These are phyloP conservation scores for Martes martes DNA, from an alignment of 2,113 vertebrate genomes.

Conservation along the genomic window DNA sequence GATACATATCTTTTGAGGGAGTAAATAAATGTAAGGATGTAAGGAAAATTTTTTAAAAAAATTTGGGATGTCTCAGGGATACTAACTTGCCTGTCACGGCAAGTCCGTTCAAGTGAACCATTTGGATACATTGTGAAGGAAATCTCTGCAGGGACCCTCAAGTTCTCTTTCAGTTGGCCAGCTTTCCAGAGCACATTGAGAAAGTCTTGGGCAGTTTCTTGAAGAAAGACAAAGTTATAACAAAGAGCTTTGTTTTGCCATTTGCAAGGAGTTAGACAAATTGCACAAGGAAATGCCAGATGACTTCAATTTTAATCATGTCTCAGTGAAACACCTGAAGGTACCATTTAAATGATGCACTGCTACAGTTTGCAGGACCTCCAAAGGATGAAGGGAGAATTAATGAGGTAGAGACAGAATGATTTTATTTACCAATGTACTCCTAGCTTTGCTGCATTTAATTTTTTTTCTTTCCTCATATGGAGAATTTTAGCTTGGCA, in stretches of 20 bases:
- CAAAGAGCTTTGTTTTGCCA: not conserved
- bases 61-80: not conserved
- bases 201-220: not conserved
- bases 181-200: not conserved
- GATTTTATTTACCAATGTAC: not conserved
- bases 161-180: not conserved
- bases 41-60: not conserved
- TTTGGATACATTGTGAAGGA: not conserved
- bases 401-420: not conserved
- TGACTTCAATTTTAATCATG: not conserved
- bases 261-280: constrained; percentile 31
- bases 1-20: not conserved
- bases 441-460: not conserved
- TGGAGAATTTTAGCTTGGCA: constrained; percentile 34
- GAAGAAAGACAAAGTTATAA: not conserved
- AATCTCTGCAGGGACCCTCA: not conserved
- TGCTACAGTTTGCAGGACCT: not conserved
- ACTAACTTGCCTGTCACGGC: not conserved
- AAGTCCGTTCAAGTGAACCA: not conserved
- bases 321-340: constrained; percentile 37
- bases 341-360: rapidly evolving
- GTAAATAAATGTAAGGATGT: not conserved
- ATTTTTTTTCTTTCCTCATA: not conserved
- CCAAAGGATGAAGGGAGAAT: not conserved
- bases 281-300: not conserved